These are phyloP conservation scores for Malaclemys terrapin DNA, from an alignment of 2,113 vertebrate genomes.

Conservation along the genomic window DNA sequence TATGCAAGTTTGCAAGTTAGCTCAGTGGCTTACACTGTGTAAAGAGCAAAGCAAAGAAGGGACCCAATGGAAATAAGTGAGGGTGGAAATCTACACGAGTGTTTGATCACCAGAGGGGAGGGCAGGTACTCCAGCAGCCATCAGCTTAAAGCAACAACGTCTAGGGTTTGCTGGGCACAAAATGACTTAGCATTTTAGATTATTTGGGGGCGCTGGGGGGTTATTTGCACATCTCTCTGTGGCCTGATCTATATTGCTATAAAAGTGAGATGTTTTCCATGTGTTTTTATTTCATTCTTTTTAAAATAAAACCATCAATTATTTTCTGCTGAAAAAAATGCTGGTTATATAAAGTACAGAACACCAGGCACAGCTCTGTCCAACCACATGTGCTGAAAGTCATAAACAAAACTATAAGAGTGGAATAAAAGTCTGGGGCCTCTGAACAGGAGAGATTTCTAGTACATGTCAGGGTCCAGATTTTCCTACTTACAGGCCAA, in stretches of 20 bases:
- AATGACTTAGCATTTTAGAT: not conserved
- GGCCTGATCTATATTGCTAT: not conserved
- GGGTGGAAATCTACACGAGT: not conserved
- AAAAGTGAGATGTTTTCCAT: not conserved
- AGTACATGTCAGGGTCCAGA: conserved; percentile 55
- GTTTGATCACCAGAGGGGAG: not conserved
- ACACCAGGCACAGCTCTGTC: not conserved
- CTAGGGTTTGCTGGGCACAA: not conserved
- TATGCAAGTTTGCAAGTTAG: not conserved
- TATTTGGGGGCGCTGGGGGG: not conserved
- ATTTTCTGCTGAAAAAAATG: conserved; percentile 12
- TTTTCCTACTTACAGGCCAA: conserved; percentile 66
- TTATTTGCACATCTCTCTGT: not conserved
- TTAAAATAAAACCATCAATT: not conserved
- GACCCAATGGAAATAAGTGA: not conserved
- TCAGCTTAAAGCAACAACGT: not conserved
- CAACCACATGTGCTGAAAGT: not conserved
- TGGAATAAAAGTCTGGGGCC: conserved; percentile 8
- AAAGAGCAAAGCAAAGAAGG: not conserved
- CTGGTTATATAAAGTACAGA: not conserved
- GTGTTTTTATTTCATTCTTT: not conserved
- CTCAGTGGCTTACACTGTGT: not conserved
- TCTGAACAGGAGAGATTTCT: conserved; percentile 57
- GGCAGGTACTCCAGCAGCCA: not conserved
- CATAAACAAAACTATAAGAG: not conserved